Conservation (phyloP, 2,888 invertebrate genomes). For the Machimus atricapillus region DNA sequence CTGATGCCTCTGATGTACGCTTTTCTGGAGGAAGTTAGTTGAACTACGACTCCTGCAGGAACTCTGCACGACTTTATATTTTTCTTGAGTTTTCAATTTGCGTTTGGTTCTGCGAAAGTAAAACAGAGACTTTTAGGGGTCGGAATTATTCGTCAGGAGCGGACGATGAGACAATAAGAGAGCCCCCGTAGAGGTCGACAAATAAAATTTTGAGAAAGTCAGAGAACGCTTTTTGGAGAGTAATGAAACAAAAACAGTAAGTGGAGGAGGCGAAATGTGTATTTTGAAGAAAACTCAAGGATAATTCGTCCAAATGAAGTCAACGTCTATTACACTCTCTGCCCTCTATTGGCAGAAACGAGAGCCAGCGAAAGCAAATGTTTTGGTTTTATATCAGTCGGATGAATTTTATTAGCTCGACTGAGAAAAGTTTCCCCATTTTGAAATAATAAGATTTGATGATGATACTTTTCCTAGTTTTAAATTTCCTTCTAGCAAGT, state of each 20-base stretch:
- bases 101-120: neutral
- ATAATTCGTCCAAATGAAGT: neutral
- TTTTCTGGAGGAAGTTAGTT: neutral
- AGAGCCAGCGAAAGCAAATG: neutral
- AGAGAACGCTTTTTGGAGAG: neutral
- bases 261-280: neutral
- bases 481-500: neutral
- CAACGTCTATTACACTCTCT: neutral
- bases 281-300: neutral
- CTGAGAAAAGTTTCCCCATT: neutral
- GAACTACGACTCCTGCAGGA: neutral
- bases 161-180: slow-evolving; percentile 10
- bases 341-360: neutral
- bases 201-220: slow-evolving; percentile 16
- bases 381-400: neutral
- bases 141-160: neutral
- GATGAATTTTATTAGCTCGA: neutral
- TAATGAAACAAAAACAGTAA: neutral
- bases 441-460: neutral
- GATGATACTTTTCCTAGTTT: neutral
- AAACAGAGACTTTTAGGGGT: slow-evolving; percentile 13
- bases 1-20: neutral
- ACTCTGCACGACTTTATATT: neutral
- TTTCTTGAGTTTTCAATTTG: slow-evolving; percentile 34
- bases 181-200: neutral